phyloP scores from a whole-genome alignment of 2,888 invertebrate genomes.

The Dynastes grantii region DNA sequence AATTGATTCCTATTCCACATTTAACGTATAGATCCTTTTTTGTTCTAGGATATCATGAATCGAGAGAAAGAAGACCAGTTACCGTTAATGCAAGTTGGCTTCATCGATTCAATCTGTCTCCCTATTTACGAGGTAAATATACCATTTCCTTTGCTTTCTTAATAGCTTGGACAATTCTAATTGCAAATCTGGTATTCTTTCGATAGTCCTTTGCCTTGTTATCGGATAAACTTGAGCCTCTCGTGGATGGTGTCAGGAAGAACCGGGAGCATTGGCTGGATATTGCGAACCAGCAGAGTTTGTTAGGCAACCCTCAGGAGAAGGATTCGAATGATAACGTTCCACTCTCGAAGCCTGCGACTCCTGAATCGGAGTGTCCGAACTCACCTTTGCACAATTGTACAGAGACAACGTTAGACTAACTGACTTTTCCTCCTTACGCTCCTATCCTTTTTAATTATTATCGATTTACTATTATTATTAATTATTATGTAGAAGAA shows the following conservation, averaged over 20 bases:
- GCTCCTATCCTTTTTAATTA: constrained; percentile 3
- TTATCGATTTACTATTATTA: constrained; percentile 18
- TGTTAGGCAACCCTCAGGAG: constrained; percentile 58
- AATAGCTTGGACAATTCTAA: neutral
- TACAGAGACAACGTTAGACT: constrained; percentile 43
- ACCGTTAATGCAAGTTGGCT: constrained; percentile 96
- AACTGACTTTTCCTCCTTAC: constrained; percentile 9
- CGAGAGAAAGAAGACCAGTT: constrained; percentile 94
- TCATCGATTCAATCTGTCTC: constrained; percentile 95
- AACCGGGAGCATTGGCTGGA: constrained; percentile 91
- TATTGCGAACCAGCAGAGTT: constrained; percentile 73
- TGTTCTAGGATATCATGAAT: constrained; percentile 92
- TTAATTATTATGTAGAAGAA: neutral
- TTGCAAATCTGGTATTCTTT: constrained; percentile 55
- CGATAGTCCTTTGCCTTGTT: constrained; percentile 86
- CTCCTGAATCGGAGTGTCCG: constrained; percentile 60
- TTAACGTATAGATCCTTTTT: constrained; percentile 48
- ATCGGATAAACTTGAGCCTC: constrained; percentile 84
- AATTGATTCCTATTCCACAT: no score
- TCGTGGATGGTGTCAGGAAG: constrained; percentile 86
- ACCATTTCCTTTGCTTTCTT: neutral
- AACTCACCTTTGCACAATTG: constrained; percentile 57
- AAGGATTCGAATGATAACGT: constrained; percentile 66
- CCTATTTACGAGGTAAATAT: constrained; percentile 91
- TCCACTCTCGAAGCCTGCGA: constrained; percentile 61